Base-by-base conservation (phyloP, 2,888 invertebrate species). In the Alloplasta piceator region DNA sequence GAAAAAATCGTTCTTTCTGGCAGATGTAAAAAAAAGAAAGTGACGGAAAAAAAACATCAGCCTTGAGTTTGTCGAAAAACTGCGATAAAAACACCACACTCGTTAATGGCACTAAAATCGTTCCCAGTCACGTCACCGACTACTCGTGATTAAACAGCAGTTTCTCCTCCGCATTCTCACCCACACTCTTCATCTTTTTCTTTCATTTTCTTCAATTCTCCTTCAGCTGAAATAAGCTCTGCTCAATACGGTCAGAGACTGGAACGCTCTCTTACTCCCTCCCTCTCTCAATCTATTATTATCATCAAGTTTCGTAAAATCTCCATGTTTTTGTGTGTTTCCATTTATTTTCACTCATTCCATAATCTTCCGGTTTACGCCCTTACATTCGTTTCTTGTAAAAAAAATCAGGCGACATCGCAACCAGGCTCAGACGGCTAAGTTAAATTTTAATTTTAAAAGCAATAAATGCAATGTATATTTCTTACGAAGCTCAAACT, bases 101-200 rank as follows among this genome's bases (percentile, higher is more conserved):
- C 93, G 92, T 92, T 92, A 94, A 94, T 94, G 94, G 93, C 93
- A 94, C 93, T 93, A 93, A 91, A 92, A 93, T 92, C 92, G 92
- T 90, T 92, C 92, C 92, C 91, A 91, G 91, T 91, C 89, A 87
- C 89, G 88, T 91, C 89, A 89, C 88, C 86, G 87, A 90, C 88
- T 91, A 90, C 85, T 89, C 84, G 88, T 87, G 87, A 89, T 89
- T 87, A 87, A 89, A 89, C 90, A 89, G 87, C 89, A 87, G 86
- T 78, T 75, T 63, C 41, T 80, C 60, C 52, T 73, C 63, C 52
- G 72, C 66, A 63, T 75, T 55, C 41, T 75, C 76, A 56, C 73
- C 52, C 6, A 14, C 16, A 72, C 58, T 75, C 38, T 75, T 43
- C 55, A 38, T 60, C 61, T 60, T 38, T 63, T 64, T 73, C 61